Conservation (phyloP, 2,113 vertebrate genomes). For the Pelodiscus sinensis region DNA sequence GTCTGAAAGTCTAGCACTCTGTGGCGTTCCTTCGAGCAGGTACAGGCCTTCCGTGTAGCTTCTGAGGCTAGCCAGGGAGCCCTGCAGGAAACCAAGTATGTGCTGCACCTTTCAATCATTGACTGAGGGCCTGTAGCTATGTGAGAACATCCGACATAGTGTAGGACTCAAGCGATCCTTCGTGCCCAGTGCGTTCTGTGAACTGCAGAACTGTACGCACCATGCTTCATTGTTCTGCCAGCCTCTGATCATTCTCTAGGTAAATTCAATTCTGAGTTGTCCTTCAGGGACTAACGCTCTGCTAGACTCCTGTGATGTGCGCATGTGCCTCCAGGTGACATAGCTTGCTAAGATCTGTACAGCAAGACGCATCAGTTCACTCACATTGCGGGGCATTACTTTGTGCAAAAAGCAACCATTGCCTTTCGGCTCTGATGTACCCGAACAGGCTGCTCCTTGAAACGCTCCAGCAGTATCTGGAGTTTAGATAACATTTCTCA, state of each 20-base stretch:
- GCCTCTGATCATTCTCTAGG: fast-evolving
- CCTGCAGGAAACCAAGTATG: not conserved
- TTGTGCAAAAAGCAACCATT: not conserved
- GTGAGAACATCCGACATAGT: fast-evolving
- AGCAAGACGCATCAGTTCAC: not conserved
- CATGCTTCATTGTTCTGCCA: not conserved
- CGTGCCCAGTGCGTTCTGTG: fast-evolving
- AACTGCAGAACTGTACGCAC: fast-evolving
- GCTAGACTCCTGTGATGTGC: not conserved
- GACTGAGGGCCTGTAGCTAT: fast-evolving
- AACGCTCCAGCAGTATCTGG: not conserved
- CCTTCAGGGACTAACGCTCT: not conserved
- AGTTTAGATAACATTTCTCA: not conserved
- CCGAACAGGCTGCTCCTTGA: fast-evolving
- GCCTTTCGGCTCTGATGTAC: not conserved
- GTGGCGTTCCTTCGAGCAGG: not conserved
- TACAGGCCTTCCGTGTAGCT: fast-evolving
- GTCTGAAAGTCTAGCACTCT: not conserved
- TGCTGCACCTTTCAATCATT: not conserved
- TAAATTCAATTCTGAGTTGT: fast-evolving
- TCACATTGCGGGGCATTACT: not conserved
- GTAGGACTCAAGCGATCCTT: fast-evolving
- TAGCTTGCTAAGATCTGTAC: not conserved
- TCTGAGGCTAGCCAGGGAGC: fast-evolving
- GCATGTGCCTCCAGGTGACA: fast-evolving